Base-by-base conservation (phyloP, 2,888 invertebrate species). In the Adelognathus sp. region DNA sequence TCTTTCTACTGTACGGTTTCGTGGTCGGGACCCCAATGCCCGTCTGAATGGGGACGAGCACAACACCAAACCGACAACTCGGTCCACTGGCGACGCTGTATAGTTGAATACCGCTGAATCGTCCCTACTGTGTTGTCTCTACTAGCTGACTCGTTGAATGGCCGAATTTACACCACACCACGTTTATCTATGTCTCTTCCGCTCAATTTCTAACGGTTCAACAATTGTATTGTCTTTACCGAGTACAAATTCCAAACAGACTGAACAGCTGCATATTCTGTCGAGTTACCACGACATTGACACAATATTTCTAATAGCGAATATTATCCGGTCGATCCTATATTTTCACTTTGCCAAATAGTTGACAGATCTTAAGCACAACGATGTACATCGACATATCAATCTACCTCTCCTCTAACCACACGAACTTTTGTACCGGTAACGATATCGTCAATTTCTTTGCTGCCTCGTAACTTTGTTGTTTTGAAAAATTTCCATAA, bases 1-100 rank as follows among this genome's bases (percentile, higher is more conserved):
- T 79, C 72, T 76, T 76, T 76, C 79, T 79, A 71, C 67, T 50
- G n/a, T n/a, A 63, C 72, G 75, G 52, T 76, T 75, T 67, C 63
- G 79, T 63, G 63, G 75, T 66, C 75, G 54, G 70, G 69, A 69
- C 41, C 66, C 36, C 41, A 36, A 66, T 46, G 54, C 60, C 41
- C 56, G 63, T 54, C 72, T 58, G 56, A 66, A 66, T 41, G 60
- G 52, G 50, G 61, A 33, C 36, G 52, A 33, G 64, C 67, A n/a
- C n/a, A n/a, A 46, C 16, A 54, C 39, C 29, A 54, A 67, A 67
- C 39, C 67, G 54, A 44, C 31, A n/a, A 67, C 67, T 39, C 52
- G 27, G 54, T 54, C 54, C 36, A 41, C 54, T 27, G 54, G 54
- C 39, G 50, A 11, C 21, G 24, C 24, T 21, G 21, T n/a, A n/a